These are phyloP conservation scores for Heliconius melpomene DNA, from an alignment of 1,140 invertebrate genomes.

Conservation along the genomic window DNA sequence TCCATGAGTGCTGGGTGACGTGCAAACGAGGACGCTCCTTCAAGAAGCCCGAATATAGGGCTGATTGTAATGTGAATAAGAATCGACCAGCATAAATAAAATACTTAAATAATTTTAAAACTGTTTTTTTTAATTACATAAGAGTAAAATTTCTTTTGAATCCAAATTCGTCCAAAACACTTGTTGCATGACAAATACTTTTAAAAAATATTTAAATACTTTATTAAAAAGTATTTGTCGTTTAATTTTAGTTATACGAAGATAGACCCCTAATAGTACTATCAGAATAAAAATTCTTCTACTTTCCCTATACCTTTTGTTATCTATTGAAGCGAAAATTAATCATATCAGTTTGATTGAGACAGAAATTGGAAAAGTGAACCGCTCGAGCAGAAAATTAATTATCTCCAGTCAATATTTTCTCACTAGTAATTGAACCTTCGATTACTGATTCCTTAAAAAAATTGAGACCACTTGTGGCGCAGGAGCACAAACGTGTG, in stretches of 20 bases:
- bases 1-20: slow-evolving; percentile 76
- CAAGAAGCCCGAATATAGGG: slow-evolving; percentile 71
- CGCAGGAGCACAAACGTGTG: too few species aligned
- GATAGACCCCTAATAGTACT: neutral
- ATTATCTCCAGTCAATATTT: neutral
- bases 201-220: too few species aligned
- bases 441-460: too few species aligned
- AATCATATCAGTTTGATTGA: slow-evolving; percentile 6
- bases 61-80: slow-evolving; percentile 67
- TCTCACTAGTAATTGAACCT: neutral
- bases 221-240: too few species aligned
- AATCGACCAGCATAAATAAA: slow-evolving; percentile 23
- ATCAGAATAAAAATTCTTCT: neutral
- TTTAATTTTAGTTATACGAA: neutral
- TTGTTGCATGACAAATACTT: too few species aligned
- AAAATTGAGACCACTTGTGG: too few species aligned
- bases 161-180: too few species aligned
- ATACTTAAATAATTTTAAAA: neutral
- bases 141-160: too few species aligned
- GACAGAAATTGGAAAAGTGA: slow-evolving; percentile 2
- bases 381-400: neutral
- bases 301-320: neutral
- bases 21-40: slow-evolving; percentile 74
- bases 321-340: neutral
- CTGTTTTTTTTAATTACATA: neutral